phyloP scores from a whole-genome alignment of 1,140 invertebrate genomes.

The Physella acuta region DNA sequence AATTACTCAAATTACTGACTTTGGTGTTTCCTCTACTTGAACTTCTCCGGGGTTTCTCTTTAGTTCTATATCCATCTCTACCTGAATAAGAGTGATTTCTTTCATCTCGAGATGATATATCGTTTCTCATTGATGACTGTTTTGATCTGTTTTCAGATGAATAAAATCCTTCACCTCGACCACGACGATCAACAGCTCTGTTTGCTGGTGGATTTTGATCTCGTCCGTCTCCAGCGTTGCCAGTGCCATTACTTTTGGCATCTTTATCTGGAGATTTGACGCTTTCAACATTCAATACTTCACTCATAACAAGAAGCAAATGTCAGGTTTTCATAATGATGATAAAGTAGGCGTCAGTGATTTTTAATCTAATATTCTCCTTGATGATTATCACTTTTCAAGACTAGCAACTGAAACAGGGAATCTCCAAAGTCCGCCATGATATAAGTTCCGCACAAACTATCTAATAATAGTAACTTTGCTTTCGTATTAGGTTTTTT shows the following conservation, averaged over 20 bases:
- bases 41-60: constrained; percentile 10
- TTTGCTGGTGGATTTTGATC: constrained; percentile 1
- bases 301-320: constrained; percentile 16
- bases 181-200: constrained; percentile 1
- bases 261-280: constrained; percentile 16
- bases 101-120: not conserved
- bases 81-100: constrained; percentile 12
- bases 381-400: not conserved
- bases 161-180: constrained; percentile 15
- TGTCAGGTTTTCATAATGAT: constrained; percentile 18
- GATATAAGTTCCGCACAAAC: constrained; percentile 10
- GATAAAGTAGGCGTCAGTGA: not conserved
- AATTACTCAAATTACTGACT: too few relatives aligned
- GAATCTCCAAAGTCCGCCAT: constrained; percentile 18
- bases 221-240: constrained; percentile 14
- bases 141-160: not conserved
- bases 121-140: constrained; percentile 4
- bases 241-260: constrained; percentile 18
- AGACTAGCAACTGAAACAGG: constrained; percentile 11
- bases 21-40: constrained; percentile 5
- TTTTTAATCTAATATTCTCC: not conserved
- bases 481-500: too few relatives aligned
- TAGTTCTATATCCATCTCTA: constrained; percentile 10
- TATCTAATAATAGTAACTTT: constrained; percentile 16
- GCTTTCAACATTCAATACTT: constrained; percentile 19